phyloP scores from a whole-genome alignment of 2,113 vertebrate genomes.

The Chloropsis hardwickii region DNA sequence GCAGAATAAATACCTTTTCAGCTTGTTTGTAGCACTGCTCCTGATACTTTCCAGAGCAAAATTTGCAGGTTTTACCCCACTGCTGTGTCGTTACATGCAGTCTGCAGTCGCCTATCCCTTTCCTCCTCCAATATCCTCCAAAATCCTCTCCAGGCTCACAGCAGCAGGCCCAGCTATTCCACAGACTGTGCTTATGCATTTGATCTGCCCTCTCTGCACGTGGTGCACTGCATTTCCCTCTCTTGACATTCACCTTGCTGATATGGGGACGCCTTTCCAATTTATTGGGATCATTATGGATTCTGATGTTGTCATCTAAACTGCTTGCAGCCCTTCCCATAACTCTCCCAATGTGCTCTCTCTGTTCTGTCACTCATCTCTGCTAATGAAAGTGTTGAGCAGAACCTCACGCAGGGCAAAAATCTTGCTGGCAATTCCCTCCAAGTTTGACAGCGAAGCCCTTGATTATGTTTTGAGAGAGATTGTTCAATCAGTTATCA shows the following conservation, averaged over 20 bases:
- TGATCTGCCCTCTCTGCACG: background rate
- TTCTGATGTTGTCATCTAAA: background rate
- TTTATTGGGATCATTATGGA: background rate
- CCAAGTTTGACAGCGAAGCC: background rate
- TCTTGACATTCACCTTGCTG: background rate
- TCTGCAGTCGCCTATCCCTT: background rate
- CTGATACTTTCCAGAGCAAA: background rate
- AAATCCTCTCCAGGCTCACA: background rate
- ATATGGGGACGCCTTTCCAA: background rate
- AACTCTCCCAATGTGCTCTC: background rate
- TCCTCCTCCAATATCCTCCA: background rate
- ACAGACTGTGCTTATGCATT: background rate
- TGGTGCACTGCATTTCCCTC: background rate
- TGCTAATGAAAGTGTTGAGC: background rate
- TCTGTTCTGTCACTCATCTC: conserved; percentile 23
- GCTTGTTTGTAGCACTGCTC: background rate
- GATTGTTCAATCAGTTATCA: background rate
- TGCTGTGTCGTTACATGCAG: background rate
- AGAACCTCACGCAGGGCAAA: background rate
- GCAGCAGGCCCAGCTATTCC: background rate
- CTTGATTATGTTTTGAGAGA: conserved; percentile 18
- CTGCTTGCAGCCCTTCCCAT: background rate
- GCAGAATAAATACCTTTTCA: background rate
- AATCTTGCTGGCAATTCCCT: background rate
- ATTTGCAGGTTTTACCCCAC: background rate